Conservation (phyloP, 2,113 vertebrate species). For the Numenius arquata region DNA sequence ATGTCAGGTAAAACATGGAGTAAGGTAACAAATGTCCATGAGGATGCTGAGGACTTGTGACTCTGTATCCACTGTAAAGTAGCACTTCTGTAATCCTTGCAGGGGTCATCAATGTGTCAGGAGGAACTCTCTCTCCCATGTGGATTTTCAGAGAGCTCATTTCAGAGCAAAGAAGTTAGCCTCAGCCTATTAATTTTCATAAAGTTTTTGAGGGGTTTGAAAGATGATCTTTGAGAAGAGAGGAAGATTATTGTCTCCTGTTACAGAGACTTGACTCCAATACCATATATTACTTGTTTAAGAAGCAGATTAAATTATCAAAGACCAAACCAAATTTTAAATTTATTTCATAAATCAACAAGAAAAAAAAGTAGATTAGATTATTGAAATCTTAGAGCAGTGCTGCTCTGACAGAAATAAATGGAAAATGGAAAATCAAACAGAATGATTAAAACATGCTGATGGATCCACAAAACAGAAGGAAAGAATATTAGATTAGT, state of each 20-base stretch:
- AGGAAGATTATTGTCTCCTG: background rate
- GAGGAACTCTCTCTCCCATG: background rate
- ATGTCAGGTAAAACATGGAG: background rate
- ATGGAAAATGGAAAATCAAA: conserved; percentile 21
- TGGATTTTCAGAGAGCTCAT: background rate
- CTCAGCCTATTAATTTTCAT: background rate
- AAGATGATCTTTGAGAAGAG: background rate
- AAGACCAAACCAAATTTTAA: background rate
- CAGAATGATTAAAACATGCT: background rate
- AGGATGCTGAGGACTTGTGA: background rate
- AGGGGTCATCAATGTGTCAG: background rate
- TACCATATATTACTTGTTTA: background rate
- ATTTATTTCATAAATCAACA: background rate
- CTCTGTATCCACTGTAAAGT: background rate
- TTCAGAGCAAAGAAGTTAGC: background rate
- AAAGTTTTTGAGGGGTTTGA: background rate
- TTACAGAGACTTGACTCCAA: background rate
- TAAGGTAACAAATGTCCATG: background rate
- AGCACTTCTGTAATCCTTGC: background rate
- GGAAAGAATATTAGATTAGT: background rate
- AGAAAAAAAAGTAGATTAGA: background rate
- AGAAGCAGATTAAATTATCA: conserved; percentile 18
- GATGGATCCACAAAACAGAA: conserved; percentile 1
- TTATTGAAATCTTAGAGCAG: background rate
- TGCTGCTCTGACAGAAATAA: background rate